Evolutionary conservation across 2,888 invertebrate genomes (phyloP).

Genomic region (Hybos culiciformis): DNA sequence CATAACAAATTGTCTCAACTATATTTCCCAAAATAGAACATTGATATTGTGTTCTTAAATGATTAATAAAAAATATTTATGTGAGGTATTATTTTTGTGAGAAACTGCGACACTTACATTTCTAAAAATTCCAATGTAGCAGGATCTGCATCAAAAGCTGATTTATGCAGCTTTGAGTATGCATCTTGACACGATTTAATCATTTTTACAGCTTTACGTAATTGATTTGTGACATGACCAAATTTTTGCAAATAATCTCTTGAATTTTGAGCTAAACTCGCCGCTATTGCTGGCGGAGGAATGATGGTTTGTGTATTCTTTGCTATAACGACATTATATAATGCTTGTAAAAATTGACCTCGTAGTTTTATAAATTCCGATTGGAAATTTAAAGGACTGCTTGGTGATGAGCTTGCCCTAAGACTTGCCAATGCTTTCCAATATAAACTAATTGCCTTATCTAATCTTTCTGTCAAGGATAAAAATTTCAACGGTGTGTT

Average conservation of each 20-base stretch:
- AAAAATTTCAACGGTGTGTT: conserved; percentile 20
- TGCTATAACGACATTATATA: conserved; percentile 35
- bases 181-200: conserved; percentile 55
- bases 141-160: conserved; percentile 76
- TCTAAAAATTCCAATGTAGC: conserved; percentile 60
- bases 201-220: conserved; percentile 59
- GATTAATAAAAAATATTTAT: neutral
- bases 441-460: conserved; percentile 44
- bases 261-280: conserved; percentile 62
- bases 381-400: conserved; percentile 44
- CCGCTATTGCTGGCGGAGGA: conserved; percentile 86
- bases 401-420: conserved; percentile 37
- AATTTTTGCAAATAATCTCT: conserved; percentile 65
- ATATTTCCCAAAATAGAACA: conserved; percentile 31
- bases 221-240: conserved; percentile 65
- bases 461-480: conserved; percentile 38
- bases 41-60: conserved; percentile 26
- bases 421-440: conserved; percentile 47
- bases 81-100: conserved; percentile 16
- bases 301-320: conserved; percentile 55
- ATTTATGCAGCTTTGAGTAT: conserved; percentile 64
- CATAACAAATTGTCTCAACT: conserved; percentile 33
- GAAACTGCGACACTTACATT: conserved; percentile 36
- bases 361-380: conserved; percentile 64
- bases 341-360: conserved; percentile 55